Conservation (phyloP, 2,888 invertebrate genomes). For the Drepanosiphum platanoidis region DNA sequence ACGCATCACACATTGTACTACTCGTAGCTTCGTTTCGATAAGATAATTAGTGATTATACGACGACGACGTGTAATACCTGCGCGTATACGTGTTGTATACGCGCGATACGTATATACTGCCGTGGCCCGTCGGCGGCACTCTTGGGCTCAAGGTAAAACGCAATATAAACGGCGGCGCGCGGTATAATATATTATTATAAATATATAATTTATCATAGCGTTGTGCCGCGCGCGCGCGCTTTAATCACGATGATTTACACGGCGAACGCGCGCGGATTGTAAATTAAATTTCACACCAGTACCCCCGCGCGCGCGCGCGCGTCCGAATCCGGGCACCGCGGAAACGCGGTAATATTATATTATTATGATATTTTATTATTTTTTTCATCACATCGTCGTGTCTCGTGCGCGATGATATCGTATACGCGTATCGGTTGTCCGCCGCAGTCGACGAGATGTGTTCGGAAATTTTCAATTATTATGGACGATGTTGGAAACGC, state of each 20-base stretch:
- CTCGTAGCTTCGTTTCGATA: slow-evolving; percentile 11
- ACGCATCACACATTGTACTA: too few species aligned
- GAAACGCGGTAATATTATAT: too few species aligned
- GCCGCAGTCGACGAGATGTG: background rate
- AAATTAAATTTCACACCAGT: slow-evolving; percentile 1
- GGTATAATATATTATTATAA: too few species aligned
- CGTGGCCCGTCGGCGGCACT: too few species aligned
- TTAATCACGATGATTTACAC: slow-evolving; percentile 22
- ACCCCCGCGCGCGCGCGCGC: background rate
- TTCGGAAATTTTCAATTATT: slow-evolving; percentile 33
- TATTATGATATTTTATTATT: too few species aligned
- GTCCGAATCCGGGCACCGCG: too few species aligned
- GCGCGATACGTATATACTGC: background rate
- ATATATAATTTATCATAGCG: too few species aligned
- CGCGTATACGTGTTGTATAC: too few species aligned
- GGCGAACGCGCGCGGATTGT: background rate
- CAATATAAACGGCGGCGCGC: background rate
- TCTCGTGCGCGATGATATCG: too few species aligned
- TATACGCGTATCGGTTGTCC: background rate
- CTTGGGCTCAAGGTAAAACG: slow-evolving; percentile 11
- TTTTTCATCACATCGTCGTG: too few species aligned
- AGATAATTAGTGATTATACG: slow-evolving; percentile 19
- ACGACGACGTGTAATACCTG: background rate
- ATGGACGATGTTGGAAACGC: background rate
- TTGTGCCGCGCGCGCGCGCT: background rate